Evolutionary conservation across 2,113 vertebrate genomes (phyloP), one percentile per base, ranked within the genome.

Genomic region (Sporophila hypoxantha): DNA sequence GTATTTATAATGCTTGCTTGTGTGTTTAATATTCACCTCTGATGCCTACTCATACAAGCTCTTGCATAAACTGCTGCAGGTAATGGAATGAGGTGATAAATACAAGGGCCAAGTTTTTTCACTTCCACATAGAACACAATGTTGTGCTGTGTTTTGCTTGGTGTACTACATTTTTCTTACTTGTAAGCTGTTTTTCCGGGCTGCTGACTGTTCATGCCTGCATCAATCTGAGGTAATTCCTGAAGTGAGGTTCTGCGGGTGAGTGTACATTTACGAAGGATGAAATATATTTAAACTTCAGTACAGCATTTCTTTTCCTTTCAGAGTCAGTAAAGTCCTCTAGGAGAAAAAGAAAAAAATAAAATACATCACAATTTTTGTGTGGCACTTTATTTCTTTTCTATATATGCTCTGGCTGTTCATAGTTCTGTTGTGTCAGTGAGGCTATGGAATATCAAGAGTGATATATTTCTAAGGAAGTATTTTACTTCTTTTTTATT

Each of bases 11-110:
- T 42, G 21, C 7, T 49, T 52, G 9, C 17, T 76, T 49, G 13
- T 44, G 8, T 61, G 41, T 14, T 82, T 52, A 49, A 22, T n/a
- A 14, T 39, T 67, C 12, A 14, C 12, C 3, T 55, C 47, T 37
- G 14, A 5, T 29, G 8, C 26, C 23, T 36, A 10, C 17, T 70
- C n/a, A 11, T 34, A 30, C 4, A 37, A 22, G n/a, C 0, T 0
- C 17, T 62, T 0, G 0, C 22, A 67, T 14, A 61, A 73, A 16
- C 25, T 84, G 65, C 53, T 78, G 36, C 39, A 6, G 36, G 27
- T 18, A 39, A 36, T 12, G 50, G 71, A 52, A 44, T 19, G 34
- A 21, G 22, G 8, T 68, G 17, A 57, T 44, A 91, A 64, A 59
- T 56, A 19, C 20, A 36, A 60, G 27, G 42, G 26, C 23, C 9